Evolutionary conservation across 2,113 vertebrate genomes (phyloP), one percentile per base, ranked within the genome.

Genomic region (Phoenicopterus ruber): DNA sequence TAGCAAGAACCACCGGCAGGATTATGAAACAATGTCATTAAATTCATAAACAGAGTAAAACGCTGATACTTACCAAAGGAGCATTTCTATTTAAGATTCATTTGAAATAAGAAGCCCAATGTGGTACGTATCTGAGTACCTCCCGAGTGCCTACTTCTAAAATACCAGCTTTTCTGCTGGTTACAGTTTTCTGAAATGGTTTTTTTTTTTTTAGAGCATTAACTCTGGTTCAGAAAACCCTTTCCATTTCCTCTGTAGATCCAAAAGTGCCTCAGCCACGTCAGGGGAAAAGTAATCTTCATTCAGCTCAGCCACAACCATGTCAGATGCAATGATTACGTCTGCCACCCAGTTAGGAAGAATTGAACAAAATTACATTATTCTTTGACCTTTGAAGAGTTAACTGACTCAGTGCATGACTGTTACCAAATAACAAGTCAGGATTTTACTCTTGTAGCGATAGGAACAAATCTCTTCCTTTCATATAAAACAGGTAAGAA

Each of bases 341-440:
- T 82, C 55, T 87, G 70, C 46, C 52, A 85, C 46, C 26, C 31
- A 2, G 25, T 77, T 72, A 86, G 65, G 77, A 82, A 94, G 65
- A 94, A 89, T 77, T 77, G 77, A 62, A 82, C 49, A 32, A 80
- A 94, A 95, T 66, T 91, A 32, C 29, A 44, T 92, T 91, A 71
- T 85, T 91, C 70, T 77, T 71, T 95, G 84, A 82, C 88, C 73
- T 94, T 72, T 91, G 86, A 96, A 95, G 81, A 97, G 91, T 94
- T 88, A 93, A 97, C 81, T 80, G 74, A 87, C 84, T 85, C 61
- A 44, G 46, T 73, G 13, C 29, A 76, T 54, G 77, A n/a, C 66
- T 94, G 28, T 80, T 89, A 94, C 31, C 40, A 91, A 92, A 90
- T 76, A 90, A 95, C 13, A 65, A 84, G 47, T 59, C 65, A 81